Conservation (phyloP, 1,140 invertebrate species). For the Episyrphus balteatus region DNA sequence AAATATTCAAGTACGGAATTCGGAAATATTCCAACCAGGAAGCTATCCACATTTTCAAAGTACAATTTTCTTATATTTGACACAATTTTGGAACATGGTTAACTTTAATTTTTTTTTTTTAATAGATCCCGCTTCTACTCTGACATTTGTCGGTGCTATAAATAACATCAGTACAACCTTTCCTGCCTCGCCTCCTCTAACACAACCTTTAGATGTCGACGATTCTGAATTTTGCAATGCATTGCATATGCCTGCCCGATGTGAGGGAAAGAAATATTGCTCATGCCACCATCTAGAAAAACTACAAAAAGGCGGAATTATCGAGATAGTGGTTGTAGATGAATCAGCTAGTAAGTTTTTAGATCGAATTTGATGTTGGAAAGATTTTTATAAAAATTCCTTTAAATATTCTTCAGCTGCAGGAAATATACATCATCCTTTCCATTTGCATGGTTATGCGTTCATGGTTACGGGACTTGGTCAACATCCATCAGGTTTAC, state of each 20-base stretch:
- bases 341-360: constrained; percentile 9
- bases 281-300: constrained; percentile 10
- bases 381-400: no score
- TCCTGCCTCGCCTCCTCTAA: constrained; percentile 47
- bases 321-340: constrained; percentile 31
- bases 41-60: constrained; percentile 6
- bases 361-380: no score
- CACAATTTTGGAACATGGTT: no score
- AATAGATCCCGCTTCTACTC: constrained; percentile 3
- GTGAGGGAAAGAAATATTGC: constrained; percentile 10
- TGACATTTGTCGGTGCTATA: constrained; percentile 29
- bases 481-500: constrained; percentile 14
- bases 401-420: constrained; percentile 10
- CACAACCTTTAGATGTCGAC: constrained; percentile 40
- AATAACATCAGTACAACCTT: constrained; percentile 48
- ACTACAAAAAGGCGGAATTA: constrained; percentile 9
- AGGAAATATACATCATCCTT: constrained; percentile 30
- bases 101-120: no score
- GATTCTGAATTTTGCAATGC: constrained; percentile 22
- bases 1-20: constrained; percentile 5
- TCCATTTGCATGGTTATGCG: constrained; percentile 31
- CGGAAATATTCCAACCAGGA: constrained; percentile 5
- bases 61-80: background rate
- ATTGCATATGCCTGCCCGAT: constrained; percentile 3
- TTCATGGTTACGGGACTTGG: constrained; percentile 28